Evolutionary conservation across 2,888 invertebrate genomes (phyloP).

Genomic region (Papilio gigon): DNA sequence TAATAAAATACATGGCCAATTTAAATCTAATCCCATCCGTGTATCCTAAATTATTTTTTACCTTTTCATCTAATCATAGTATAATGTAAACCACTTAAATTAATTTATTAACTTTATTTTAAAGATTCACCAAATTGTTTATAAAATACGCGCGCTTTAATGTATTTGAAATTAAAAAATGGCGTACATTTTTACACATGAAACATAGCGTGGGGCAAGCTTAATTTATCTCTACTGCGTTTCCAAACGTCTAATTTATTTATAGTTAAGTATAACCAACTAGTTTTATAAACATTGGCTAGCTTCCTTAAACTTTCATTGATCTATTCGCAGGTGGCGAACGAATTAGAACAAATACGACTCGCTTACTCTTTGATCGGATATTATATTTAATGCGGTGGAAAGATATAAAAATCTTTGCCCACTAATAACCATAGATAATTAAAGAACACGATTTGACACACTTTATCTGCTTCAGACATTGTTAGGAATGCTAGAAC

Average conservation of each 20-base stretch:
- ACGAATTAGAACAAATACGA: slow-evolving; percentile 38
- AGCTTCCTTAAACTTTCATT: slow-evolving; percentile 45
- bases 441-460: background rate
- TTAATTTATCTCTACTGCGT: slow-evolving; percentile 44
- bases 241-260: slow-evolving; percentile 44
- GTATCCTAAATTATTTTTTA: slow-evolving; percentile 15
- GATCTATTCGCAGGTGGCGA: slow-evolving; percentile 43
- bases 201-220: slow-evolving; percentile 41
- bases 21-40: slow-evolving; percentile 25
- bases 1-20: slow-evolving; percentile 24
- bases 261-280: slow-evolving; percentile 47
- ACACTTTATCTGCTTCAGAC: background rate
- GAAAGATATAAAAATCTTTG: slow-evolving; percentile 7
- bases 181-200: slow-evolving; percentile 35
- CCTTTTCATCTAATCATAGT: slow-evolving; percentile 34
- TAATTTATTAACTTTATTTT: slow-evolving; percentile 2
- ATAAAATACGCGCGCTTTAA: slow-evolving; percentile 12
- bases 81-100: slow-evolving; percentile 18
- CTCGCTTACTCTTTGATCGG: slow-evolving; percentile 19
- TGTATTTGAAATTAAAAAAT: slow-evolving; percentile 28
- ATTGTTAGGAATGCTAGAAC: background rate
- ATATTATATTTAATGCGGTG: slow-evolving; percentile 34
- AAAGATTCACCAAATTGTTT: slow-evolving; percentile 5
- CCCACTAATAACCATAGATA: slow-evolving; percentile 3
- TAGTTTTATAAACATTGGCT: slow-evolving; percentile 44